Percentiles rank a stretch among this genome's conserved stretches.
Evolutionary conservation across 1,140 invertebrate species (phyloP).

Genomic region (Calliphora vicina): DNA sequence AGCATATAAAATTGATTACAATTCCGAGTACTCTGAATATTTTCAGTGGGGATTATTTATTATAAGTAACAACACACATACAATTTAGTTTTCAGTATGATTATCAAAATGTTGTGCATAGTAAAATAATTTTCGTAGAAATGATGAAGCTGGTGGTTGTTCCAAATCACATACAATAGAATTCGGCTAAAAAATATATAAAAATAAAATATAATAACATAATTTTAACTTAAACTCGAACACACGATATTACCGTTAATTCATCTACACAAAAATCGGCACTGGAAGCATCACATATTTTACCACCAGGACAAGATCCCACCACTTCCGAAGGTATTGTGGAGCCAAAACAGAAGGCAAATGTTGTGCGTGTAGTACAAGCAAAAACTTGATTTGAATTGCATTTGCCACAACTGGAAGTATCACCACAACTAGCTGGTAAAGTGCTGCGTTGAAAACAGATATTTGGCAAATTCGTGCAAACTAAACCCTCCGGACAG

Average conservation of each 20-base stretch:
- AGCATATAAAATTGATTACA: no score
- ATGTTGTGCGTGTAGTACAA: conserved; percentile 53
- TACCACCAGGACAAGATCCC: conserved; percentile 43
- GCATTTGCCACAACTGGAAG: conserved; percentile 52
- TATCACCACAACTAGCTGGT: conserved; percentile 55
- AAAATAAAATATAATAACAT: background rate
- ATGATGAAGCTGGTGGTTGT: background rate
- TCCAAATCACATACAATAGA: conserved; percentile 37
- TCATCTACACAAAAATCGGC: conserved; percentile 28
- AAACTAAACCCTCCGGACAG: conserved; percentile 54
- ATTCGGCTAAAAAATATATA: conserved; percentile 16
- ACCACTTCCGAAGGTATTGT: conserved; percentile 40
- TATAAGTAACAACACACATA: no score
- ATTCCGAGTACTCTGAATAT: no score
- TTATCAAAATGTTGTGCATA: background rate
- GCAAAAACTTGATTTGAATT: conserved; percentile 50
- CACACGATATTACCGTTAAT: conserved; percentile 8
- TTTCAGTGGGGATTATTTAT: no score
- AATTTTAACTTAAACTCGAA: background rate
- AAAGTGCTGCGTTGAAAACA: conserved; percentile 53
- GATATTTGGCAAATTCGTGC: conserved; percentile 52
- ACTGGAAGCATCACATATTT: conserved; percentile 36
- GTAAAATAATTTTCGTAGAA: background rate
- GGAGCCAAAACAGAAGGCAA: conserved; percentile 56
- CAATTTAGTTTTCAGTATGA: background rate